Percentiles rank a stretch among this genome's conserved stretches.
phyloP scores from a whole-genome alignment of 1,140 invertebrate genomes.

The Pristionchus pacificus region DNA sequence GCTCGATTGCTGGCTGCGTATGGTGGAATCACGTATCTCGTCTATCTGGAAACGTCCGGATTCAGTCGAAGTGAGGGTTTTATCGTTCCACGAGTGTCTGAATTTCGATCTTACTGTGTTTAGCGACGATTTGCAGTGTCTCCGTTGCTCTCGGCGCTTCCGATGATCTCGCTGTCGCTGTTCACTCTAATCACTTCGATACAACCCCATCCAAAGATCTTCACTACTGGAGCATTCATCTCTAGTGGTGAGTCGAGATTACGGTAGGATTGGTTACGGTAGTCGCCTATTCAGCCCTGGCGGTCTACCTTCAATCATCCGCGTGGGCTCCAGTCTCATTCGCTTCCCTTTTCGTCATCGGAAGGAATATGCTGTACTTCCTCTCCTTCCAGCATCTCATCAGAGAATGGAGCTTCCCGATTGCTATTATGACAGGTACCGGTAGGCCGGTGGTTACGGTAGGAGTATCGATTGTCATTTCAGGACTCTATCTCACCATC shows the following conservation, averaged over 20 bases:
- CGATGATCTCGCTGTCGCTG: background rate
- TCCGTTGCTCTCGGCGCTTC: background rate
- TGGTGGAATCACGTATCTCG: background rate
- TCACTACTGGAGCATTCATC: slow-evolving; percentile 10
- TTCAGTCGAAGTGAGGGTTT: background rate
- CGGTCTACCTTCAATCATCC: slow-evolving; percentile 1
- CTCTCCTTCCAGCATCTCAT: slow-evolving; percentile 6
- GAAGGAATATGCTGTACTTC: slow-evolving; percentile 7
- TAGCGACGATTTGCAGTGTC: background rate
- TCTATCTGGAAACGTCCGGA: background rate
- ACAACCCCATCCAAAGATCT: slow-evolving; percentile 5
- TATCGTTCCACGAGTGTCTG: background rate
- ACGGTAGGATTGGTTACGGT: background rate
- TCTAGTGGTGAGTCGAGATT: background rate
- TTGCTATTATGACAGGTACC: background rate
- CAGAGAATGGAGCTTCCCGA: background rate
- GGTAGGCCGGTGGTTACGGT: background rate
- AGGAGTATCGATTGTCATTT: background rate
- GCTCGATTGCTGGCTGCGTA: background rate
- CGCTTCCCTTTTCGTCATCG: background rate
- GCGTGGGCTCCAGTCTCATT: slow-evolving; percentile 4
- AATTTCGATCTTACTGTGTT: too few species aligned
- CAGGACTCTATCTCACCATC: slow-evolving; percentile 1
- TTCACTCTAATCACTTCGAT: slow-evolving; percentile 8
- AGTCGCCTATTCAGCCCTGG: slow-evolving; percentile 1